Conservation (phyloP, 1,140 invertebrate genomes). For the Trachymyrmex septentrionalis region DNA sequence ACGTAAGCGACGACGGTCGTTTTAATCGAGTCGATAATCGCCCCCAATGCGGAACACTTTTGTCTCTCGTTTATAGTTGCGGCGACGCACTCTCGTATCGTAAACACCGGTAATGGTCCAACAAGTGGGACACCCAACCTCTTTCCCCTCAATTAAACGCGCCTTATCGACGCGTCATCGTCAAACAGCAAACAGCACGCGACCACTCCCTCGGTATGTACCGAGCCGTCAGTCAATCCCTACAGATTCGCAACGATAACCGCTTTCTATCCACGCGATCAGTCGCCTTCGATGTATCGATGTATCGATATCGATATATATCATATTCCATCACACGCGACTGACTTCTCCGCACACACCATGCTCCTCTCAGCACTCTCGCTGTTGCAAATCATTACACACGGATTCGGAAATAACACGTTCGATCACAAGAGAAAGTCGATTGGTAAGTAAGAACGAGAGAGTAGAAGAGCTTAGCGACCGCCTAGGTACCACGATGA, state of each 20-base stretch:
- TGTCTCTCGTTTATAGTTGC: not conserved
- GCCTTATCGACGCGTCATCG: conserved; percentile 51
- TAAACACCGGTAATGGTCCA: conserved; percentile 16
- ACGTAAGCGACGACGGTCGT: not conserved
- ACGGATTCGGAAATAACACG: not conserved
- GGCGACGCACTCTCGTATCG: not conserved
- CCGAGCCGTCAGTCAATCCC: conserved; percentile 12
- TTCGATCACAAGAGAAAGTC: not conserved
- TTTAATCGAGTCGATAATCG: not conserved
- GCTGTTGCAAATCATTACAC: not conserved
- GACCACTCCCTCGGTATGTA: conserved; percentile 38
- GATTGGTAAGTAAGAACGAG: not conserved
- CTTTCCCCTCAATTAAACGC: conserved; percentile 50
- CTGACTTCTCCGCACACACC: not conserved
- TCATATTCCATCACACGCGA: not conserved
- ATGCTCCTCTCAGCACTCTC: not conserved
- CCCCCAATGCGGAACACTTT: not conserved
- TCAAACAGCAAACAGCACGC: conserved; percentile 49
- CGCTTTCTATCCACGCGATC: not conserved
- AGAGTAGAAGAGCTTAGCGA: not conserved
- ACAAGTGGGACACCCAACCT: conserved; percentile 55
- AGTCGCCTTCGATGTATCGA: not conserved
- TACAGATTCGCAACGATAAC: not conserved
- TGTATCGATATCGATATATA: not conserved
- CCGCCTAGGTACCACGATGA: not conserved